Evolutionary conservation across 2,797 vertebrate genomes (phyloP).

Genomic region (Micrastur ruficollis): DNA sequence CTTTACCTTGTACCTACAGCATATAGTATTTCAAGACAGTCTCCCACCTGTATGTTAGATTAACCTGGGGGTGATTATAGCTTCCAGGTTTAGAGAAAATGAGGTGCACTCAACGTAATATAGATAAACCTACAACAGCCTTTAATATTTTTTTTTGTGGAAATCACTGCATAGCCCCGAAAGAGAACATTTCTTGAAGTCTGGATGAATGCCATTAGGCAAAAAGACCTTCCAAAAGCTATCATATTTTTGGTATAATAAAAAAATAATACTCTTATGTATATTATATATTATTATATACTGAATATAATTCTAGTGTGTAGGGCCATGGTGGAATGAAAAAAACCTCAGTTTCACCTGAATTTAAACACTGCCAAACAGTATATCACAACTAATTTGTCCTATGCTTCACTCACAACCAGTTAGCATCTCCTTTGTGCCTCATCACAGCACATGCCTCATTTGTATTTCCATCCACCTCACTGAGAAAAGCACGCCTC

Average conservation of each 20-base stretch:
- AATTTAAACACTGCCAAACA: background rate
- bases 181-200: background rate
- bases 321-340: background rate
- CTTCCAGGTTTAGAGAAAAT: background rate
- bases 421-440: conserved; percentile 3
- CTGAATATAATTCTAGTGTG: background rate
- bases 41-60: background rate
- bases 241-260: background rate
- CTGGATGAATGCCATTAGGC: background rate
- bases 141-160: background rate
- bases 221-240: background rate
- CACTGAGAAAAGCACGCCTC: background rate
- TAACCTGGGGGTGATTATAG: background rate
- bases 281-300: no score
- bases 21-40: background rate
- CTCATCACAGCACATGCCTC: background rate
- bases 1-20: background rate
- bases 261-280: background rate
- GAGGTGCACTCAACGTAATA: background rate
- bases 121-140: background rate
- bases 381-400: background rate
- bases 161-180: background rate
- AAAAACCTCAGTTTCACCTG: background rate
- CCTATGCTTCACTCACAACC: background rate
- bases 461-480: conserved; percentile 15